These are phyloP conservation scores for Chaetophractus vellerosus DNA, from an alignment of 2,797 vertebrate species.

Conservation along the genomic window DNA sequence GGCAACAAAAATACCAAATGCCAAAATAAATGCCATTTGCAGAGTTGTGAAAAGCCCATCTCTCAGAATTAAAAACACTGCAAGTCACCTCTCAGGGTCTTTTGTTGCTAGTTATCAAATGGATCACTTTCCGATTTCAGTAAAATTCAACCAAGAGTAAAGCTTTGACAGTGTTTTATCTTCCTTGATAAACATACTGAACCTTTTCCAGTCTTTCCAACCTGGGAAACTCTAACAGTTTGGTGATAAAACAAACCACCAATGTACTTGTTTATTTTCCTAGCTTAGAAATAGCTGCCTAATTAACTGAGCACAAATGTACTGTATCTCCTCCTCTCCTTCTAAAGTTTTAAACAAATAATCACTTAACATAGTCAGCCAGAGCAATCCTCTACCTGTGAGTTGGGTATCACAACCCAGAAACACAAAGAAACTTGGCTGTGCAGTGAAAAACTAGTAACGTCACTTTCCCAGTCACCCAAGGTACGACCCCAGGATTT, in stretches of 20 bases:
- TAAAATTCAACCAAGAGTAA: background rate
- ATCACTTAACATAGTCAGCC: background rate
- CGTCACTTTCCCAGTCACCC: background rate
- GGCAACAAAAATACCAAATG: slow-evolving; percentile 83
- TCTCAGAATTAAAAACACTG: slow-evolving; percentile 78
- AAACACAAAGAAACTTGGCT: background rate
- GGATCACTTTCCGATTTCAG: slow-evolving; percentile 41
- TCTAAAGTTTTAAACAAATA: slow-evolving; percentile 74
- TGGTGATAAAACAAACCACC: slow-evolving; percentile 72
- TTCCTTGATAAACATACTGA: slow-evolving; percentile 64
- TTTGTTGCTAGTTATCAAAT: slow-evolving; percentile 61
- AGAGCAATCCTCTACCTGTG: background rate
- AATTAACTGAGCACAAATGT: slow-evolving; percentile 46
- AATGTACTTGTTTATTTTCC: slow-evolving; percentile 68
- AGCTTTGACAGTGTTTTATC: slow-evolving; percentile 29
- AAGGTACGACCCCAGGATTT: background rate
- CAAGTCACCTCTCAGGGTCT: slow-evolving; percentile 48
- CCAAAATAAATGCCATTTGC: slow-evolving; percentile 85
- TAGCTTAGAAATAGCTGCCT: slow-evolving; percentile 25
- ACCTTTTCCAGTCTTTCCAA: slow-evolving; percentile 64
- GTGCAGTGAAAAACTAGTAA: background rate
- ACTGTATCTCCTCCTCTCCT: slow-evolving; percentile 57
- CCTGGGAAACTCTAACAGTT: slow-evolving; percentile 7
- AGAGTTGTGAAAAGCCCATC: slow-evolving; percentile 77
- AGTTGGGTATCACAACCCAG: background rate